A percentile compares a stretch with the other conserved stretches of the same genome.
These are phyloP conservation scores for Nemotelus pantherinus DNA, from an alignment of 2,888 invertebrate genomes.

Conservation along the genomic window DNA sequence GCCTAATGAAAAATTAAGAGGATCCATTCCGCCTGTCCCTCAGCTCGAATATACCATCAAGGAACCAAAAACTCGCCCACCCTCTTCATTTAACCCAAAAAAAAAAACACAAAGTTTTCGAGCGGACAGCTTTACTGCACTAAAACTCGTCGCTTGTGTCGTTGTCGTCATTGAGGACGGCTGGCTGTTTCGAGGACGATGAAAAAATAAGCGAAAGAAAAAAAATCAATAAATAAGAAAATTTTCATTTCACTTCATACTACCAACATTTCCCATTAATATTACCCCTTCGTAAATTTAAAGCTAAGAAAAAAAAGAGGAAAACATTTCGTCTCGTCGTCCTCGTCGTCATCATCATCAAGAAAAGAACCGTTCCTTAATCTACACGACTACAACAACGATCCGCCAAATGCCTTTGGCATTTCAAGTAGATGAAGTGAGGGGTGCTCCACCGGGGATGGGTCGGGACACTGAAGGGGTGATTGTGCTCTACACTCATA, in stretches of 20 bases:
- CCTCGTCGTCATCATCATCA: conserved; percentile 39
- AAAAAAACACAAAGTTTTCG: conserved; percentile 30
- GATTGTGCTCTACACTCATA: conserved; percentile 40
- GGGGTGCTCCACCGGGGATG: not conserved
- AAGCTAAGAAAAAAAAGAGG: conserved; percentile 31
- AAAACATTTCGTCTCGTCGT: conserved; percentile 25
- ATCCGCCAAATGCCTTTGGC: conserved; percentile 43
- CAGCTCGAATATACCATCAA: not conserved
- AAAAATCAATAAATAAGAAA: conserved; percentile 45
- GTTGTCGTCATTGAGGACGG: no score
- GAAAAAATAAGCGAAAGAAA: conserved; percentile 8
- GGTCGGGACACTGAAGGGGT: conserved; percentile 26
- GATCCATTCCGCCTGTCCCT: conserved; percentile 1
- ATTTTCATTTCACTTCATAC: conserved; percentile 42
- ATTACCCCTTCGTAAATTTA: conserved; percentile 44
- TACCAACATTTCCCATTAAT: conserved; percentile 44
- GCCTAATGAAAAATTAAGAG: conserved; percentile 45
- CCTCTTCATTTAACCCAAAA: conserved; percentile 35
- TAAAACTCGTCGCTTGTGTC: not conserved
- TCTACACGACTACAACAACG: conserved; percentile 44
- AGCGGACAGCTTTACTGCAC: conserved; percentile 12
- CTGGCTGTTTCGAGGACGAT: not conserved
- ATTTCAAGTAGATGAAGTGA: conserved; percentile 24
- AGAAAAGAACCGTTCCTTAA: conserved; percentile 42
- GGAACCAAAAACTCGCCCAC: not conserved